Evolutionary conservation across 2,797 vertebrate genomes (phyloP).

Genomic region (Tinamus major): DNA sequence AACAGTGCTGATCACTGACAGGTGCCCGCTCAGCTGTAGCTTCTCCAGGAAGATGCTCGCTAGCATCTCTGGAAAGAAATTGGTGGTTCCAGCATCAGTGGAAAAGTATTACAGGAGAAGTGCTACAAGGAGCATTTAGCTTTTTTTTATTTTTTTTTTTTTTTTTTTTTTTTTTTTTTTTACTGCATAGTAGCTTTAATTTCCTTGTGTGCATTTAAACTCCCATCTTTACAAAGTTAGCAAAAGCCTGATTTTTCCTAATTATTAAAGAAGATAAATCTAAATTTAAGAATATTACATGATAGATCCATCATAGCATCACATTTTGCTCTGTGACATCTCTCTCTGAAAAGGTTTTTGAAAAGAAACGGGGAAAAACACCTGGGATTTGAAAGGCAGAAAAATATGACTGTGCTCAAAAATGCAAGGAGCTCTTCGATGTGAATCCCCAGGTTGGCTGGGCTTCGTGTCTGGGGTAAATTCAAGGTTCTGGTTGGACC

Average conservation of each 20-base stretch:
- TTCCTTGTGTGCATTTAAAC: not conserved
- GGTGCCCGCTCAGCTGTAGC: not conserved
- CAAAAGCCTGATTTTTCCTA: not conserved
- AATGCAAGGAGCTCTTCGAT: not conserved
- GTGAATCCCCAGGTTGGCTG: not conserved
- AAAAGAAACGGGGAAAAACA: not conserved
- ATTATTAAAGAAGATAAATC: not conserved
- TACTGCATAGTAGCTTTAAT: not conserved
- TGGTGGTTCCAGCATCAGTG: not conserved
- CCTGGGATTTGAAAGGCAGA: not conserved
- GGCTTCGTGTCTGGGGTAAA: not conserved
- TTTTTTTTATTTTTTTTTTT: no score
- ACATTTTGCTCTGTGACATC: not conserved
- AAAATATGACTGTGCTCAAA: not conserved
- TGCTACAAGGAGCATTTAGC: not conserved
- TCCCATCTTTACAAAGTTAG: not conserved
- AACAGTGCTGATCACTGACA: not conserved
- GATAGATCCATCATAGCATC: not conserved
- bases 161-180: not conserved
- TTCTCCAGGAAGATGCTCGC: not conserved
- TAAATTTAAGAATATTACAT: not conserved
- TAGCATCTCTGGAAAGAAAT: not conserved
- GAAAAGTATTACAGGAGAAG: not conserved
- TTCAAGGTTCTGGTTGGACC: not conserved
- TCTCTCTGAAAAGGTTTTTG: not conserved